Percentiles rank a stretch among this genome's conserved stretches.
Conservation (phyloP, 2,888 invertebrate genomes). For the Salticus scenicus region DNA sequence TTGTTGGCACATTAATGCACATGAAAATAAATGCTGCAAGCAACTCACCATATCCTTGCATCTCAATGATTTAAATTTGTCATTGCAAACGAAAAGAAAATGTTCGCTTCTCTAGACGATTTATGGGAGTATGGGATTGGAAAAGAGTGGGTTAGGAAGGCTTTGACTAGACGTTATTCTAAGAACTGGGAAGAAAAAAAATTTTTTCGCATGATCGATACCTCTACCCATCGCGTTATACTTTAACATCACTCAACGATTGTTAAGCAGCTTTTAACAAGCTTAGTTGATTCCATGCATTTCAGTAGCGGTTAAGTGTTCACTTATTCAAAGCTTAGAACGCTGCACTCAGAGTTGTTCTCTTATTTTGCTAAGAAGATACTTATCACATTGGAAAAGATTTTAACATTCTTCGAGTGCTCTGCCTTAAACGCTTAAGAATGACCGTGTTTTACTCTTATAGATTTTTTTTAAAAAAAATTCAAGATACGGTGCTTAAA, state of each 20-base stretch:
- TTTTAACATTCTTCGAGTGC: no score
- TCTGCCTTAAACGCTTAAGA: no score
- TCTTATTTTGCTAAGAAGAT: no score
- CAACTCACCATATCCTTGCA: background rate
- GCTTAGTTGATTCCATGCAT: slow-evolving; percentile 2
- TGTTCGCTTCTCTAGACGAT: background rate
- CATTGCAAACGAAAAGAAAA: background rate
- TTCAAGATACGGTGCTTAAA: no score
- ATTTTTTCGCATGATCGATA: background rate
- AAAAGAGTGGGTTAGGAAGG: background rate
- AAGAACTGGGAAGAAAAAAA: slow-evolving; percentile 18
- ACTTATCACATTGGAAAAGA: no score
- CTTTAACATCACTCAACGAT: background rate
- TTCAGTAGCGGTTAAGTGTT: background rate
- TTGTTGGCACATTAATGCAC: slow-evolving; percentile 43
- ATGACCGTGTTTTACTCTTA: no score
- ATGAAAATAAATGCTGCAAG: background rate
- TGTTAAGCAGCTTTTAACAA: slow-evolving; percentile 22
- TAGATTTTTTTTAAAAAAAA: no score
- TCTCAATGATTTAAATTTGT: slow-evolving; percentile 17
- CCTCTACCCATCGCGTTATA: background rate
- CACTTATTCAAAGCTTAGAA: background rate
- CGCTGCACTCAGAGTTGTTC: no score
- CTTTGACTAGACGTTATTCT: slow-evolving; percentile 21
- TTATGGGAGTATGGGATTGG: background rate